phyloP scores from a whole-genome alignment of 2,888 invertebrate species.

The Selenia dentaria region DNA sequence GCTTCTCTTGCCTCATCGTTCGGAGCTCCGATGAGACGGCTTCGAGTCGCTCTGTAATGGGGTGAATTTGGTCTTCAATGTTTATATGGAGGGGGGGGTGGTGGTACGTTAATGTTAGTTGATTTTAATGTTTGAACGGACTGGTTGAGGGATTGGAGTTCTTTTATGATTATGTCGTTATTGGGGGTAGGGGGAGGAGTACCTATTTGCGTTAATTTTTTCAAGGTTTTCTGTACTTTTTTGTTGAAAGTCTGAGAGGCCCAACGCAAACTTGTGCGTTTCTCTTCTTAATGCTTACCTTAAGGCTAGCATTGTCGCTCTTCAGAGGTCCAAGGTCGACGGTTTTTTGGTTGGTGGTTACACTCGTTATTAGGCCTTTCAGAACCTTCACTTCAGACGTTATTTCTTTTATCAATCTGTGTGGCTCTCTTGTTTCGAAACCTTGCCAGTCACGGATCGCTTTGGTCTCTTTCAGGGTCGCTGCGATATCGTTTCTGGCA shows the following conservation, averaged over 20 bases:
- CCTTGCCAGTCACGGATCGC: not conserved
- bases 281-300: not conserved
- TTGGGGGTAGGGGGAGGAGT: not conserved
- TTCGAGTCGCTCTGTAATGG: too few species aligned
- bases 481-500: not conserved
- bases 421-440: not conserved
- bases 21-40: slow-evolving; percentile 5
- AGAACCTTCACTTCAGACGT: not conserved
- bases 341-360: not conserved
- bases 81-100: slow-evolving; percentile 14
- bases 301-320: not conserved
- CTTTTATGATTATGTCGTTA: not conserved
- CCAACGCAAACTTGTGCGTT: not conserved
- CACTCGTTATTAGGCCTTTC: not conserved
- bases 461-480: not conserved
- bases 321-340: not conserved
- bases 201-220: not conserved
- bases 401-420: not conserved
- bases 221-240: not conserved
- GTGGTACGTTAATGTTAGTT: not conserved
- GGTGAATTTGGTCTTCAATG: slow-evolving; percentile 22
- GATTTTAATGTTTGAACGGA: not conserved
- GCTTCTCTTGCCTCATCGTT: slow-evolving; percentile 1
- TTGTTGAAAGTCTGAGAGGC: not conserved
- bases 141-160: not conserved